Evolutionary conservation across 2,113 vertebrate genomes (phyloP).

Genomic region (Apteryx owenii): DNA sequence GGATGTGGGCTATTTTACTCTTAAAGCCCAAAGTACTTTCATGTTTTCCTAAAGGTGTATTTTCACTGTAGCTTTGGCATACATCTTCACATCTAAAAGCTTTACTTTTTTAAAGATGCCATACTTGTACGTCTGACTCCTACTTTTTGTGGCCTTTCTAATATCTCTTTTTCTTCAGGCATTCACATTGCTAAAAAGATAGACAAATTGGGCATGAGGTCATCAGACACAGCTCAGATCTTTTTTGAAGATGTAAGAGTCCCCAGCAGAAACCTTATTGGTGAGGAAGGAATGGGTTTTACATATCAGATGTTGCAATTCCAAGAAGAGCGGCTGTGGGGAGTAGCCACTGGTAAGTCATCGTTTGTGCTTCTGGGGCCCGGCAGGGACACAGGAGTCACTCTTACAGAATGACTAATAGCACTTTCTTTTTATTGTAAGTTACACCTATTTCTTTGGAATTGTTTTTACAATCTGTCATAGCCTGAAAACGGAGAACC

Average conservation of each 20-base stretch:
- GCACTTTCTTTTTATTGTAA: constrained; percentile 1
- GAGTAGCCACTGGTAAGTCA: constrained; percentile 81
- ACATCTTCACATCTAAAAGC: background rate
- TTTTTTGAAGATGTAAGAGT: constrained; percentile 87
- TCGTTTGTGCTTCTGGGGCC: background rate
- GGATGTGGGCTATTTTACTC: background rate
- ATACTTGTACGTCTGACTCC: background rate
- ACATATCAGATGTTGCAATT: constrained; percentile 91
- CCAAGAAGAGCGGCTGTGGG: constrained; percentile 87
- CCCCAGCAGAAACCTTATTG: constrained; percentile 83
- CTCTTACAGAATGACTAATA: background rate
- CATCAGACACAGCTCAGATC: constrained; percentile 84
- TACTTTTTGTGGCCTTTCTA: background rate
- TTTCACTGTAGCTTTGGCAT: background rate
- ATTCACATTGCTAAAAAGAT: constrained; percentile 85
- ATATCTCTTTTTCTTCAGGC: constrained; percentile 64
- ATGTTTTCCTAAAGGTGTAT: background rate
- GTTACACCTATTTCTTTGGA: background rate
- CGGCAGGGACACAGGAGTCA: background rate
- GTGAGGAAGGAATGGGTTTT: constrained; percentile 88
- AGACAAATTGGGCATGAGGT: constrained; percentile 87
- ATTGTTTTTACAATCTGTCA: background rate
- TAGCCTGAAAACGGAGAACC: background rate
- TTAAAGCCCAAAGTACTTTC: background rate
- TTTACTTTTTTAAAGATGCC: background rate